Evolutionary conservation across 2,797 vertebrate species (phyloP), one percentile per base, ranked within the genome.

Genomic region (Phataginus tetradactyla): DNA sequence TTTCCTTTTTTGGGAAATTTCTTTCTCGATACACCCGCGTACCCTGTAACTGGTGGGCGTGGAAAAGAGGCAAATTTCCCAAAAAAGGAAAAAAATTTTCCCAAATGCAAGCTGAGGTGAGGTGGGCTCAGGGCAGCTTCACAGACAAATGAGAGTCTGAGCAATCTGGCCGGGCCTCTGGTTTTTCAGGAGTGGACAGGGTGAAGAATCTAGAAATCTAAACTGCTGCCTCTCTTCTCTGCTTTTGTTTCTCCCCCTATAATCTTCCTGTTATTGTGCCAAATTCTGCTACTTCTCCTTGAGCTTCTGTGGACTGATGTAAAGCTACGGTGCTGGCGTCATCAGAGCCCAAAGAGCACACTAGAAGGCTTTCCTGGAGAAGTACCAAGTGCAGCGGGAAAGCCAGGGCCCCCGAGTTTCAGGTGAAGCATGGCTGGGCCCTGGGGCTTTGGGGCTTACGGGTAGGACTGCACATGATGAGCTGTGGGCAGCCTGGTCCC

Each of bases 51-150:
- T 96, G 87, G 64, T 98, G 86, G 61, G 83, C 91, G 86, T 97
- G 71, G 79, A 97, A 49, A 27, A 84, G 84, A 94, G 91, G 75
- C 84, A 91, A 12, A 90, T 94, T 97, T 91, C 89, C 95, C 90
- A 91, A 96, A 96, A 95, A 97, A 93, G 95, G 92, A 77, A 91
- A 95, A 92, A 91, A 97, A 95, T 87, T 57, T 86, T 96, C 69
- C 86, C 79, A 63, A 95, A 86, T 11, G 66, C 77, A 57, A 39
- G 72, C 45, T 13, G 90, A 97, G 85, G 78, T 90, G 45, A 95
- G 87, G 59, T 96, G 93, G 90, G 94, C 86, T 94, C 75, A 66
- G 55, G 25, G 69, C 86, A 55, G 74, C 64, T 49, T 83, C 72
- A 11, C 39, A 91, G 93, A 93, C 90, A 71, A 81, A 66, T 20